phyloP scores from a whole-genome alignment of 2,797 vertebrate genomes.

The Otus scops region DNA sequence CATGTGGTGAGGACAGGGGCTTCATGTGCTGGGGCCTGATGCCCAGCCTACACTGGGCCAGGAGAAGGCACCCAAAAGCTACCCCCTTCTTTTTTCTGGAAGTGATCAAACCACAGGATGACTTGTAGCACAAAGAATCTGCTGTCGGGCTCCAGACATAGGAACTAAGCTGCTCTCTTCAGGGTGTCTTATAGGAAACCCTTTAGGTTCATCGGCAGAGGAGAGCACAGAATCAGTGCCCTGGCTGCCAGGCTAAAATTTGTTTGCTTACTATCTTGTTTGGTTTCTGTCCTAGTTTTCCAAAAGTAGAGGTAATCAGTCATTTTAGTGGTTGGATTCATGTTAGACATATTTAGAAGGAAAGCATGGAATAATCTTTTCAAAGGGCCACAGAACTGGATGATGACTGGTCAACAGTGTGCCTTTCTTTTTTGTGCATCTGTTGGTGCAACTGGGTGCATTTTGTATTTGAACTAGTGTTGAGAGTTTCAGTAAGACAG shows the following conservation, averaged over 20 bases:
- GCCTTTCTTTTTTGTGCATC: not conserved
- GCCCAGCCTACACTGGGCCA: not conserved
- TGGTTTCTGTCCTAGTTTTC: not conserved
- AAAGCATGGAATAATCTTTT: not conserved
- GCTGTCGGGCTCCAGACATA: not conserved
- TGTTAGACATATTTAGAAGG: not conserved
- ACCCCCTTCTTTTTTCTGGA: not conserved
- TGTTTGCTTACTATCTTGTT: not conserved
- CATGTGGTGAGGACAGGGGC: not conserved
- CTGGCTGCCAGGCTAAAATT: not conserved
- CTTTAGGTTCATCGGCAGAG: not conserved
- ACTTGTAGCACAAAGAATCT: not conserved
- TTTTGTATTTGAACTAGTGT: not conserved
- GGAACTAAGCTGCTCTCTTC: not conserved
- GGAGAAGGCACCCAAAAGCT: not conserved
- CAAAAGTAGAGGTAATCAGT: not conserved
- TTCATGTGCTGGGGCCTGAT: not conserved
- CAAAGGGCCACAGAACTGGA: not conserved
- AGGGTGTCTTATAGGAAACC: not conserved
- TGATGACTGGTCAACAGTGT: not conserved
- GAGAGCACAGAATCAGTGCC: not conserved
- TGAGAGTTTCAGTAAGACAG: not conserved
- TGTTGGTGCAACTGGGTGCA: not conserved
- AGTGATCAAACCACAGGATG: not conserved
- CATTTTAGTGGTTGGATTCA: not conserved